phyloP scores from a whole-genome alignment of 2,797 vertebrate species.

The Picus viridis region DNA sequence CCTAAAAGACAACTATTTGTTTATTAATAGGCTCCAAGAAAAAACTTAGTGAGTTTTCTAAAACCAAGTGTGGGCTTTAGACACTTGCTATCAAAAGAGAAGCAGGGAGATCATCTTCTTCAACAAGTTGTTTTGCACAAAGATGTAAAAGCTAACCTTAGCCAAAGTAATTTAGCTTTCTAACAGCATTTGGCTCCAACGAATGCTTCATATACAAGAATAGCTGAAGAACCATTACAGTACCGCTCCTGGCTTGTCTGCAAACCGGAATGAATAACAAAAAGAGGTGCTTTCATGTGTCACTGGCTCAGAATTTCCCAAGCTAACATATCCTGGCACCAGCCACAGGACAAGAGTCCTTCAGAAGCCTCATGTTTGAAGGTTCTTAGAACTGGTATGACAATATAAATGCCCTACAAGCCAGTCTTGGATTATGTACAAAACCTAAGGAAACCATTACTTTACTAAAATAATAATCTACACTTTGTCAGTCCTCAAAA shows the following conservation, averaged over 20 bases:
- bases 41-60: background rate
- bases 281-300: background rate
- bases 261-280: fast-evolving
- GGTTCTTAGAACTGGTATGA: background rate
- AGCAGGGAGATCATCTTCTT: background rate
- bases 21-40: background rate
- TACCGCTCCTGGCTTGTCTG: background rate
- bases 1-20: background rate
- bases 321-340: background rate
- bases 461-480: background rate
- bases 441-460: background rate
- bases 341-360: background rate
- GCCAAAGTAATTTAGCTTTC: background rate
- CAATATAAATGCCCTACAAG: background rate
- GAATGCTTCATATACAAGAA: background rate
- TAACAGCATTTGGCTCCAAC: background rate
- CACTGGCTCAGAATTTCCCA: background rate
- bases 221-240: background rate
- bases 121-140: background rate
- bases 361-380: background rate
- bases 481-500: background rate
- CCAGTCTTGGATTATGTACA: background rate
- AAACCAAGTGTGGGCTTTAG: background rate
- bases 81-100: background rate
- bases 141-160: background rate